Conservation (phyloP, 2,113 vertebrate species). For the Chloroceryle aenea region DNA sequence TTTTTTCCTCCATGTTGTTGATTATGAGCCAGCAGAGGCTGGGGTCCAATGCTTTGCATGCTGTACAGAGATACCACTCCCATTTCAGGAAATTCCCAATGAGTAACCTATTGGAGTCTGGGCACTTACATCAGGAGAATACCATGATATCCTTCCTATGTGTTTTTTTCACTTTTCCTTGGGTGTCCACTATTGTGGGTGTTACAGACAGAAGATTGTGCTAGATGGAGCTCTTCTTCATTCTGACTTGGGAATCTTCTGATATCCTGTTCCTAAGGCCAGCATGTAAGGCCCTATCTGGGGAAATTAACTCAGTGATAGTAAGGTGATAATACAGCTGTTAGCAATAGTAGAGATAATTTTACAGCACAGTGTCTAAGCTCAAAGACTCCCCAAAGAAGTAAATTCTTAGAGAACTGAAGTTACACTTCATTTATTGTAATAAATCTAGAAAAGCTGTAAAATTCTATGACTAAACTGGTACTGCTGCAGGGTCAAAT, state of each 20-base stretch:
- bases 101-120: background rate
- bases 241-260: background rate
- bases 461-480: background rate
- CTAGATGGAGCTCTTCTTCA: background rate
- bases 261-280: background rate
- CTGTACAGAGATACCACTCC: background rate
- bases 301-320: background rate
- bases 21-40: background rate
- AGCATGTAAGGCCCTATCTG: background rate
- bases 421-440: background rate
- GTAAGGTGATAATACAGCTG: background rate
- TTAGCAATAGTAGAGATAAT: too few species aligned
- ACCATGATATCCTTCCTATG: rapidly evolving
- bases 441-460: background rate
- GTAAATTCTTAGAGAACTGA: background rate
- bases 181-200: rapidly evolving
- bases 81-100: background rate
- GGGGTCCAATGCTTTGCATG: background rate
- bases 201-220: background rate
- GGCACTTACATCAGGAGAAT: background rate
- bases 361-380: background rate
- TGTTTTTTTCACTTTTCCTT: background rate
- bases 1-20: background rate
- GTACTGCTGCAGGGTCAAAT: background rate
- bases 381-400: background rate